These are phyloP conservation scores for Lepidochrysops patricia DNA, from an alignment of 2,888 invertebrate genomes.

Conservation along the genomic window DNA sequence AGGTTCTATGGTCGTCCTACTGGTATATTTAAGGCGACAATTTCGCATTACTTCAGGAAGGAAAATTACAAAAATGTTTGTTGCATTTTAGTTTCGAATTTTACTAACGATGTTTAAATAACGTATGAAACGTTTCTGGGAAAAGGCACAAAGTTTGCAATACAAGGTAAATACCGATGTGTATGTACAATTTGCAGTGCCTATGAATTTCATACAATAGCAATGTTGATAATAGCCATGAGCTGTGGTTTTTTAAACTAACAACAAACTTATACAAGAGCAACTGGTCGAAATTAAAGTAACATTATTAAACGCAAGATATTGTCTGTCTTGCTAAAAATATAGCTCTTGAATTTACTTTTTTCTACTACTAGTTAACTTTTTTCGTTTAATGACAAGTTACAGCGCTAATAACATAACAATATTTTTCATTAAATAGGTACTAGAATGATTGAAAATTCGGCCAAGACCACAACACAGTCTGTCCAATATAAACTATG, in stretches of 20 bases:
- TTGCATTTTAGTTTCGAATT: not conserved
- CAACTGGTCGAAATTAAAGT: no score
- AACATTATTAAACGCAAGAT: no score
- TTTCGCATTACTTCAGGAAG: not conserved
- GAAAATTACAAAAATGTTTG: not conserved
- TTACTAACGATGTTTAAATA: not conserved
- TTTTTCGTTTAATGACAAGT: no score
- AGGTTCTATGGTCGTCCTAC: not conserved
- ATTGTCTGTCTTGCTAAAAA: no score
- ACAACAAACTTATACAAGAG: not conserved
- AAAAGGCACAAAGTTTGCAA: constrained; percentile 11
- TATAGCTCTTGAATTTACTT: no score
- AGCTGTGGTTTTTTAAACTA: not conserved
- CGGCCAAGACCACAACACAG: not conserved
- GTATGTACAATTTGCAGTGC: constrained; percentile 49
- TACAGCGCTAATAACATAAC: not conserved
- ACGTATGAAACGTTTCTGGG: not conserved
- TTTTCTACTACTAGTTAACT: no score
- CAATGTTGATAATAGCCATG: constrained; percentile 34
- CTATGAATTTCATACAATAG: constrained; percentile 38
- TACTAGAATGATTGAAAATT: not conserved
- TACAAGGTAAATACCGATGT: constrained; percentile 34
- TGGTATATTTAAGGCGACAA: not conserved
- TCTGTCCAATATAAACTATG: not conserved
- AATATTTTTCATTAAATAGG: not conserved